Base-by-base conservation (phyloP, 2,797 vertebrate species). In the Labroides dimidiatus region DNA sequence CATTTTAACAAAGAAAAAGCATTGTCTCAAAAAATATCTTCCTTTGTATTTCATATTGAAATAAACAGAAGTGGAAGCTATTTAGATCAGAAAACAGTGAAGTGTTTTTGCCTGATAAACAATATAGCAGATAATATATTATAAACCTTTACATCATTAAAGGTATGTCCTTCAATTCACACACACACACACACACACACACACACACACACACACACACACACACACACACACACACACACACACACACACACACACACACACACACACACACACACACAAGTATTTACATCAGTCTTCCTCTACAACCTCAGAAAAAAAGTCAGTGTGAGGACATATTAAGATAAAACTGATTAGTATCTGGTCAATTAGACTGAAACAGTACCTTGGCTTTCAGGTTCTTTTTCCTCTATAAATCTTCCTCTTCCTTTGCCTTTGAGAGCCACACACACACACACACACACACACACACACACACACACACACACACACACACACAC, bases 341-440 rank as follows among this genome's bases (percentile, higher is more conserved):
- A n/a, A n/a, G n/a, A n/a, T n/a, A n/a, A n/a, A n/a, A n/a, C n/a
- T n/a, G n/a, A 15, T 15, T 8, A 17, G 16, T 21, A 42, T 2
- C 9, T 8, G 24, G 20, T 54, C 24, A 39, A 0, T 42, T 6
- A 47, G 2, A 30, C 30, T 17, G 11, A 6, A 19, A 5, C 1
- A 16, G 5, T 74, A 88, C 78, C 84, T 87, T 63, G 16, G 49
- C 27, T 10, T 33, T 74, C 13, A 47, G 60, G 27, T 17, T 59
- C 20, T 15, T 19, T 17, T 0, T 78, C 64, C 16, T 23, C 1
- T 0, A 20, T 2, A 0, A 78, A 0, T 39, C 80, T 61, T 63
- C 79, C 68, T 3, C 80, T 61, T 63, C 79, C 69, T 3, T 4
- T 78, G 15, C 66, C 63, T 59, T 36, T 72, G 12, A 10, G 12